Evolutionary conservation across 2,797 vertebrate genomes (phyloP).

Genomic region (Myiotriccus ornatus): DNA sequence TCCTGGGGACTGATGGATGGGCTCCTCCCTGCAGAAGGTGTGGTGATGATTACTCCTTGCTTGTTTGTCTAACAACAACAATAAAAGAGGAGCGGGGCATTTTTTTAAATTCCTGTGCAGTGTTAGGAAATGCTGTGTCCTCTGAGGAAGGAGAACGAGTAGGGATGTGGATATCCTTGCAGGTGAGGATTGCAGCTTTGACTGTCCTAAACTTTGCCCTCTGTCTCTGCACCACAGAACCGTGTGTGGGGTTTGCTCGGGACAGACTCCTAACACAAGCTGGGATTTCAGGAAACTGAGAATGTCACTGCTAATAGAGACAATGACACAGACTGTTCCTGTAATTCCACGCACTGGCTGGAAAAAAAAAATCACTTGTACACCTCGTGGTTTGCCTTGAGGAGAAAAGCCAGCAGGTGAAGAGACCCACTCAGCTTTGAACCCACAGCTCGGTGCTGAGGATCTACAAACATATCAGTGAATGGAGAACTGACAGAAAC

Average conservation of each 20-base stretch:
- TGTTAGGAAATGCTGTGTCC: background rate
- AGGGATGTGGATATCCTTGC: background rate
- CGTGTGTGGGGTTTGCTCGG: background rate
- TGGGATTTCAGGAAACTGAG: background rate
- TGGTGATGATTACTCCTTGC: background rate
- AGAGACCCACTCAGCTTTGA: background rate
- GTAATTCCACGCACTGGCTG: background rate
- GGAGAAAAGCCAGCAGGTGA: background rate
- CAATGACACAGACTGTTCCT: background rate
- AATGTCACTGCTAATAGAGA: background rate
- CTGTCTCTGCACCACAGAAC: background rate
- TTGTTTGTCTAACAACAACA: background rate
- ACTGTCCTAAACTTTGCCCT: background rate
- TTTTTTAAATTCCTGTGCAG: background rate
- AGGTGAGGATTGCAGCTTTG: background rate
- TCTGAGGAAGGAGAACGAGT: background rate
- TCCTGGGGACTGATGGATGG: background rate
- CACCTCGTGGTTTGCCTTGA: background rate
- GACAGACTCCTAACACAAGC: background rate
- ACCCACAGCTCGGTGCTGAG: fast-evolving
- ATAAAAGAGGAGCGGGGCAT: background rate
- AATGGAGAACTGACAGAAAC: background rate
- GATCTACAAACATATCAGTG: background rate
- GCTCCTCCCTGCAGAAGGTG: background rate
- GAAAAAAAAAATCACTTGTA: background rate